These are phyloP conservation scores for Pedetes capensis DNA, from an alignment of 2,113 vertebrate species.

Conservation along the genomic window DNA sequence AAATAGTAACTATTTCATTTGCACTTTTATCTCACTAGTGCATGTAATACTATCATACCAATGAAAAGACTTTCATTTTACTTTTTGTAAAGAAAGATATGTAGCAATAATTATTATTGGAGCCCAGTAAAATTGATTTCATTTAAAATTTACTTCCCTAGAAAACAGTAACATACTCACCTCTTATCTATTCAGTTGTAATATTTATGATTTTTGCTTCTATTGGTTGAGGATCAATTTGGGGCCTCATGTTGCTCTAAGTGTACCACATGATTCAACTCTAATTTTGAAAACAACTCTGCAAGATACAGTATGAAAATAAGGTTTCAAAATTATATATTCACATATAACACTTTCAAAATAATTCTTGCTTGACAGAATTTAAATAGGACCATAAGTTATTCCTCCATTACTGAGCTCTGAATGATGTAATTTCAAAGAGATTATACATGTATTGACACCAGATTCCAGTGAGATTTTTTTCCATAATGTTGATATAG, in stretches of 20 bases:
- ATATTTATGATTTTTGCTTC: neutral
- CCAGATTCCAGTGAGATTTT: neutral
- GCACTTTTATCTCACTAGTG: neutral
- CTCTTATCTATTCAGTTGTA: neutral
- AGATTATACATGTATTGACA: neutral
- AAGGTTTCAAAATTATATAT: neutral
- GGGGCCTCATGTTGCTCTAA: neutral
- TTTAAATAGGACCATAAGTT: neutral
- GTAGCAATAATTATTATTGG: neutral
- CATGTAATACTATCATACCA: neutral
- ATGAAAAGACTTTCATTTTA: neutral
- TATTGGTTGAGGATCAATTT: neutral
- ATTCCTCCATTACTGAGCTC: neutral
- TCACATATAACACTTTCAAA: neutral
- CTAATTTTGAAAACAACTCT: neutral
- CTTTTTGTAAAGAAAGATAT: neutral
- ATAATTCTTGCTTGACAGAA: neutral
- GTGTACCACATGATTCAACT: neutral
- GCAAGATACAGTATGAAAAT: neutral
- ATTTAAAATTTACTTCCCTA: conserved; percentile 16
- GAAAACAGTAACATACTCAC: neutral
- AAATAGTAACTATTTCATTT: neutral
- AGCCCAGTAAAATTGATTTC: neutral
- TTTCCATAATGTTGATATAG: neutral
- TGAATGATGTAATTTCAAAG: neutral